Evolutionary conservation across 2,888 invertebrate species (phyloP), one percentile per base, ranked within the genome.

Genomic region (Catocala fraxini): DNA sequence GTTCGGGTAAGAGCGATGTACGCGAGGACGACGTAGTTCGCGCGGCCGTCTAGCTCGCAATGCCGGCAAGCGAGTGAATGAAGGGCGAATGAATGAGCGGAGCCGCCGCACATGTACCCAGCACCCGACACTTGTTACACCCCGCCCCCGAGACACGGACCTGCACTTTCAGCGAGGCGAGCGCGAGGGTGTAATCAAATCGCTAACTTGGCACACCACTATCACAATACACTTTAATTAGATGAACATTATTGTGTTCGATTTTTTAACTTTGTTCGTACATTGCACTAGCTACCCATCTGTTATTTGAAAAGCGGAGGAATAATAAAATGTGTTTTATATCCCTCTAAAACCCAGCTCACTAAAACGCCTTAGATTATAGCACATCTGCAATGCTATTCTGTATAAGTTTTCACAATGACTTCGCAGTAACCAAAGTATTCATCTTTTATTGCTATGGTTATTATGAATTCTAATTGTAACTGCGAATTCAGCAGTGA

Each of bases 81-180:
- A 73, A 71, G 68, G 70, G 58, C 55, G 71, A 69, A 33, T 79
- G 79, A 77, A 78, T 82, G 66, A 64, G 84, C 75, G 84, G 82
- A 84, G 81, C 83, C 81, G 78, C 81, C 80, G 85, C 87, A 84
- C 85, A 84, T 83, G 83, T 84, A 78, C 84, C 85, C 72, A 74
- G 63, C 75, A 57, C 73, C 79, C 82, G 79, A 86, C 92, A 93
- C 93, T 93, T 93, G 93, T 93, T 93, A 93, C 93, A 78, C 89
- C 91, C 87, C 88, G 85, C 87, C 85, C 82, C 85, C 80, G 85
- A 77, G 84, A 85, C 85, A 86, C 39, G 39, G 87, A 87, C 78
- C 70, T 76, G 70, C 68, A 70, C 59, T 70, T 65, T 83, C 74
- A 75, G 78, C 79, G 77, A 87, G 90, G 90, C 79, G 77, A 87